These are phyloP conservation scores for Hirtodrosophila cameraria DNA, from an alignment of 2,888 invertebrate genomes.

Conservation along the genomic window DNA sequence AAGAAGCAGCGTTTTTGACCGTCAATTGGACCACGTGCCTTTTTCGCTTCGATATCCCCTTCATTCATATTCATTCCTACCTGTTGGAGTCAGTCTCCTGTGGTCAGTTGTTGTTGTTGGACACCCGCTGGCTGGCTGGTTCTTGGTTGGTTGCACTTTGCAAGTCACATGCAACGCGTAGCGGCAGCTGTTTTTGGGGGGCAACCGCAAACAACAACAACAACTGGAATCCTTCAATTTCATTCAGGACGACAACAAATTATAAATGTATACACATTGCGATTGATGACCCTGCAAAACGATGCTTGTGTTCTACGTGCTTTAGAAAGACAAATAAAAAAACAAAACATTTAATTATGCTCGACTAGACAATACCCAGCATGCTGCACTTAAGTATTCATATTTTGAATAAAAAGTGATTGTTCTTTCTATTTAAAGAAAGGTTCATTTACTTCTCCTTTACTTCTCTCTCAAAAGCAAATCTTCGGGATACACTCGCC, in stretches of 20 bases:
- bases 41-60: neutral
- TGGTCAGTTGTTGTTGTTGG: slow-evolving; percentile 19
- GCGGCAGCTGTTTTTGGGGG: slow-evolving; percentile 51
- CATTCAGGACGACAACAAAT: slow-evolving; percentile 23
- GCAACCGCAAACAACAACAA: slow-evolving; percentile 35
- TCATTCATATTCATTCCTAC: slow-evolving; percentile 4
- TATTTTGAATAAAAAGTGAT: too few species aligned
- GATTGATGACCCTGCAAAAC: slow-evolving; percentile 38
- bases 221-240: slow-evolving; percentile 40
- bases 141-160: too few species aligned
- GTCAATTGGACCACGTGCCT: slow-evolving; percentile 25
- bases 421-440: too few species aligned
- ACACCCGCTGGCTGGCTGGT: too few species aligned
- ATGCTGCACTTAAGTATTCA: neutral
- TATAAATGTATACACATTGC: slow-evolving; percentile 26
- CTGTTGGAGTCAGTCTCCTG: slow-evolving; percentile 29
- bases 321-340: neutral
- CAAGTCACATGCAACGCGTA: slow-evolving; percentile 20
- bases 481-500: too few species aligned
- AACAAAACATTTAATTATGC: neutral
- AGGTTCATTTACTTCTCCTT: too few species aligned
- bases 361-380: neutral
- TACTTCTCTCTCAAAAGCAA: too few species aligned
- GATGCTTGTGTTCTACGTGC: neutral
- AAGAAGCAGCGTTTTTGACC: neutral